A percentile compares a stretch with the other conserved stretches of the same genome.
Evolutionary conservation across 1,140 invertebrate species (phyloP).

Genomic region (Wiebesia pumilae): DNA sequence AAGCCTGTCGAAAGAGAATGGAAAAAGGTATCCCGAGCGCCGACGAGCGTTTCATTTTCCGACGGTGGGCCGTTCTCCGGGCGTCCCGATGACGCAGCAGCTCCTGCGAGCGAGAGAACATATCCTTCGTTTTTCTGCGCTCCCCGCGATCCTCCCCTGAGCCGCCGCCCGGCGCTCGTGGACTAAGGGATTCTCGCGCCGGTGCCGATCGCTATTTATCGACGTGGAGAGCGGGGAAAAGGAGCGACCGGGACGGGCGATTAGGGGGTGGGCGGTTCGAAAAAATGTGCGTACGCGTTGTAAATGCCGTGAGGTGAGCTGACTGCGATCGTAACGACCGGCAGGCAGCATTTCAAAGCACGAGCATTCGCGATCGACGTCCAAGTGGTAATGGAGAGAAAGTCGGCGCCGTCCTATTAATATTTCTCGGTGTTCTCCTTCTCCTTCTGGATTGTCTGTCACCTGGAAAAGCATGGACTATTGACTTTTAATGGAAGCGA

Average conservation of each 20-base stretch:
- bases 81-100: conserved; percentile 22
- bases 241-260: too few species aligned
- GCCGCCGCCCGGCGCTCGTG: not conserved
- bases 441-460: not conserved
- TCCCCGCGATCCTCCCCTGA: not conserved
- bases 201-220: conserved; percentile 29
- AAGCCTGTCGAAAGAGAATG: not conserved
- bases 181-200: conserved; percentile 1
- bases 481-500: not conserved
- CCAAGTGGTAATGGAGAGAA: not conserved
- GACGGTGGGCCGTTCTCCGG: not conserved
- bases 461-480: not conserved
- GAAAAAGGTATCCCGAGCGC: not conserved
- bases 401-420: not conserved
- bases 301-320: conserved; percentile 8
- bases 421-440: not conserved
- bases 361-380: not conserved
- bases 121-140: not conserved
- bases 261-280: too few species aligned
- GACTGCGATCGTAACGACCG: conserved; percentile 6
- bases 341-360: not conserved
- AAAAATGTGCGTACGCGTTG: conserved; percentile 1
- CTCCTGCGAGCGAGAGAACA: not conserved
- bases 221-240: not conserved
- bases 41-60: conserved; percentile 8